Conservation (phyloP, 1,140 invertebrate species). For the Luehdorfia chinensis region DNA sequence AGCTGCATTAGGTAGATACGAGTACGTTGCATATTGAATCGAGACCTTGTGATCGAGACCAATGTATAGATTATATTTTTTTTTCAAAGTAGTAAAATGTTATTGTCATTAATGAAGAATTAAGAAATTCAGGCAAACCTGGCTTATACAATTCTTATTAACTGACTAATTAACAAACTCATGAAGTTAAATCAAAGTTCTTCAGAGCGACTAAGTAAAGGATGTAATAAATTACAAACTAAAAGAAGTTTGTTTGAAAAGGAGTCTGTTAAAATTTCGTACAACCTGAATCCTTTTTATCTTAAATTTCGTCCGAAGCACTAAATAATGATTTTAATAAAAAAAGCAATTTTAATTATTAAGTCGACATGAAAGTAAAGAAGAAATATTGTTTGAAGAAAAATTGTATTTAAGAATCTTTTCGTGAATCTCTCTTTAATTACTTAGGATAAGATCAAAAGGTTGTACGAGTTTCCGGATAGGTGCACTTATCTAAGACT, state of each 20-base stretch:
- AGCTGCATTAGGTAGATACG: neutral
- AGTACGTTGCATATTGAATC: neutral
- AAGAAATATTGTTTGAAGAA: conserved; percentile 8
- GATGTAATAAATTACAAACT: conserved; percentile 4
- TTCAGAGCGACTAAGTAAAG: neutral
- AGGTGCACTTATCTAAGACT: neutral
- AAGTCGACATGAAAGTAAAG: conserved; percentile 12
- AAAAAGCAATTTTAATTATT: conserved; percentile 15
- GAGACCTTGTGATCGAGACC: neutral
- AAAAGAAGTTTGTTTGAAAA: conserved; percentile 13
- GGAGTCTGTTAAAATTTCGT: neutral
- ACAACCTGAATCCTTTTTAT: neutral
- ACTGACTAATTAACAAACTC: conserved; percentile 10
- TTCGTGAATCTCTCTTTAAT: conserved; percentile 11
- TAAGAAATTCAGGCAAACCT: too few species aligned
- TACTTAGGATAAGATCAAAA: conserved; percentile 14
- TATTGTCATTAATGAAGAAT: too few species aligned
- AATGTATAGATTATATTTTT: too few species aligned
- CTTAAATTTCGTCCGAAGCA: conserved; percentile 1
- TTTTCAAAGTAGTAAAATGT: too few species aligned
- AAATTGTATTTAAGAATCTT: conserved; percentile 2
- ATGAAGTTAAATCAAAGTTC: conserved; percentile 10
- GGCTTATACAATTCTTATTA: conserved; percentile 6
- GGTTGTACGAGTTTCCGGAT: neutral
- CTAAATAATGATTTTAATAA: conserved; percentile 1